phyloP scores from a whole-genome alignment of 2,797 vertebrate genomes.

The Myotis planiceps region DNA sequence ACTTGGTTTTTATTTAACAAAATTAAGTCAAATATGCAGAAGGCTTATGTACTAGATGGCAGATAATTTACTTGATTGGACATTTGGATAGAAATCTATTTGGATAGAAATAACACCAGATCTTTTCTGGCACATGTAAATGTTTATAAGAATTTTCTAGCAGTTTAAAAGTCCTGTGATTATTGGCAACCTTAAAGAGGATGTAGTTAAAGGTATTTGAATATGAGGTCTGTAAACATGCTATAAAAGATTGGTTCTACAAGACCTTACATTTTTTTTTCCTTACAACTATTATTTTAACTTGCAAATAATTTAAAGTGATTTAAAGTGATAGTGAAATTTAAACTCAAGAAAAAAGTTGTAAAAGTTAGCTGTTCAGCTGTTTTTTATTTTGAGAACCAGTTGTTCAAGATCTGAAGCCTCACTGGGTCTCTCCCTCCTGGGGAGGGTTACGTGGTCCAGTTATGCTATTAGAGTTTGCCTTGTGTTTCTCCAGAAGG shows the following conservation, averaged over 20 bases:
- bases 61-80: neutral
- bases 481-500: neutral
- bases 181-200: neutral
- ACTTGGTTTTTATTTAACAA: neutral
- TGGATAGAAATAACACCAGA: neutral
- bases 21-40: neutral
- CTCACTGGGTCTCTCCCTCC: neutral
- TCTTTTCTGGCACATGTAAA: neutral
- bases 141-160: conserved; percentile 35
- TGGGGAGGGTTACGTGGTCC: neutral
- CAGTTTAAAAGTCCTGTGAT: neutral
- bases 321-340: neutral
- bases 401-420: neutral
- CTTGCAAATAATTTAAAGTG: neutral
- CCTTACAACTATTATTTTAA: neutral
- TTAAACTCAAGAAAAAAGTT: neutral
- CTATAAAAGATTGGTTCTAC: neutral
- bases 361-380: neutral
- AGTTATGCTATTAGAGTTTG: neutral
- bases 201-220: neutral
- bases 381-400: neutral
- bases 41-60: neutral
- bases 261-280: neutral
- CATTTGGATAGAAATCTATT: conserved; percentile 25
- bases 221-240: neutral